A percentile compares a stretch with the other conserved stretches of the same genome.
Conservation (phyloP, 1,140 invertebrate genomes). For the Dendrolimus kikuchii region DNA sequence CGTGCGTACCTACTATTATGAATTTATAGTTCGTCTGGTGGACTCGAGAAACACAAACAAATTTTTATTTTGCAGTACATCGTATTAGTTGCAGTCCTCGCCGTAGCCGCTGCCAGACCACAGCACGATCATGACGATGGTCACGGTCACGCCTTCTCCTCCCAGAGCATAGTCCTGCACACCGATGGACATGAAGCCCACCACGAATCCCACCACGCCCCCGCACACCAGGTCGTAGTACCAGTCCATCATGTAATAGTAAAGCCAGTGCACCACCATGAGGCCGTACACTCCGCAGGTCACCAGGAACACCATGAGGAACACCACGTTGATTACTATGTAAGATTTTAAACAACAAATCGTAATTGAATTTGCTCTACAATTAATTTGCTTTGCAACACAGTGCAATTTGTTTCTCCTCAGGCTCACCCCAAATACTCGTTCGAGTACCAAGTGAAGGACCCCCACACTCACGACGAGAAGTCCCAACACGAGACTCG, state of each 20-base stretch:
- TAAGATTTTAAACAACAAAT: conserved; percentile 1
- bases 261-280: neutral
- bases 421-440: conserved; percentile 29
- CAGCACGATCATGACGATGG: neutral
- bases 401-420: conserved; percentile 2
- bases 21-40: no score
- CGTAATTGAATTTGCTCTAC: neutral
- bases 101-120: no score
- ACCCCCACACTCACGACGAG: conserved; percentile 68
- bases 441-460: conserved; percentile 36
- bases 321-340: conserved; percentile 18
- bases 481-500: conserved; percentile 73
- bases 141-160: conserved; percentile 9
- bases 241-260: neutral
- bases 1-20: no score
- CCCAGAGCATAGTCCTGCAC: conserved; percentile 9
- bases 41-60: no score
- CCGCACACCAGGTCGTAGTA: neutral
- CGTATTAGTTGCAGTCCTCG: no score
- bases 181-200: neutral
- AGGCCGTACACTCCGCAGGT: neutral
- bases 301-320: conserved; percentile 8
- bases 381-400: neutral
- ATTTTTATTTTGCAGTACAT: no score
- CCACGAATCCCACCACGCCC: no score